Base-by-base conservation (phyloP, 2,888 invertebrate species). In the Dione juno region DNA sequence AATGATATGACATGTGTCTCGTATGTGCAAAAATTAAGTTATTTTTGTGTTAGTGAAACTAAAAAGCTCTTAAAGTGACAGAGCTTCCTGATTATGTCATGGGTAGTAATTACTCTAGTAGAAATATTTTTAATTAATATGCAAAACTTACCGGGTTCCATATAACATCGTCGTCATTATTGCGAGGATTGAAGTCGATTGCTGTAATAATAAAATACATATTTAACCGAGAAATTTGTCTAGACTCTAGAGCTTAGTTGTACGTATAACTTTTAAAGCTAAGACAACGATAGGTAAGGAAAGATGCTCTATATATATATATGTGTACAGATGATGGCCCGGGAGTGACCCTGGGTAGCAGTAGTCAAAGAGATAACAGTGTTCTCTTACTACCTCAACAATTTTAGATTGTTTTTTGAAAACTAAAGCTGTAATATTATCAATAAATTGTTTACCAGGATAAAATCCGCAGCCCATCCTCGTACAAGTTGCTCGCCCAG, bases 401-500 rank as follows among this genome's bases (percentile, higher is more conserved):
- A n/a, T n/a, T n/a, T n/a, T n/a, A n/a, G n/a, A n/a, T n/a, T n/a
- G n/a, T n/a, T n/a, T n/a, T n/a, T n/a, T n/a, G n/a, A n/a, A n/a
- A n/a, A n/a, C n/a, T n/a, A n/a, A n/a, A n/a, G n/a, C n/a, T n/a
- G n/a, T n/a, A n/a, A n/a, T n/a, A n/a, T n/a, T n/a, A n/a, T n/a
- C n/a, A n/a, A 14, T 43, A 43, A 21, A 10, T 57, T 1, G 5
- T 3, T 76, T 61, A 82, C 81, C 71, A 48, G 61, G 40, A 41
- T 65, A 14, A 1, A 69, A 69, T 1, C 35, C 52, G 70, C 90
- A 90, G 5, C 78, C 85, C 67, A 81, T 83, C 70, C 74, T 79
- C 0, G 90, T 90, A 79, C 92, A 92, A 14, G 76, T 71, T 0
- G 82, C 76, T 0, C 66, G 69, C 0, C 90, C 90, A 0, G 82